A percentile compares a stretch with the other conserved stretches of the same genome.
These are phyloP conservation scores for Itoplectis maculator DNA, from an alignment of 2,888 invertebrate genomes.

Conservation along the genomic window DNA sequence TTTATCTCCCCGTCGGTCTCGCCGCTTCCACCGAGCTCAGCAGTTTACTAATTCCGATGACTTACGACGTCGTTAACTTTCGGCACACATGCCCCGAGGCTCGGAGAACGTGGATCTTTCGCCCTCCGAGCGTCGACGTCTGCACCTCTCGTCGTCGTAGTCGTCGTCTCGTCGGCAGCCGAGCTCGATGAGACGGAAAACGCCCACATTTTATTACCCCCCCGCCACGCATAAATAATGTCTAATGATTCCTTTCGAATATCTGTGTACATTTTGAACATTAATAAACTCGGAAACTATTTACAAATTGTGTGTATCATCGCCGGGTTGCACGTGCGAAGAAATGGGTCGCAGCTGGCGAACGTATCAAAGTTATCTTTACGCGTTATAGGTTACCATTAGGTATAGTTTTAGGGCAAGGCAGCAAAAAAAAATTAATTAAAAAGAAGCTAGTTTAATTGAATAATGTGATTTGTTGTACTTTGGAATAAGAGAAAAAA, in stretches of 20 bases:
- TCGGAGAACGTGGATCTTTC: too few relatives aligned
- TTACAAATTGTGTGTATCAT: slow-evolving; percentile 31
- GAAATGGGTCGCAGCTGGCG: slow-evolving; percentile 23
- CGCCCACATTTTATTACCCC: slow-evolving; percentile 18
- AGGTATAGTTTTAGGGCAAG: not conserved
- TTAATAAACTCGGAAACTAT: slow-evolving; percentile 36
- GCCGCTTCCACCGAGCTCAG: not conserved
- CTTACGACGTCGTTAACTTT: slow-evolving; percentile 39
- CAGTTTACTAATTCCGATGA: slow-evolving; percentile 34
- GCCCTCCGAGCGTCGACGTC: not conserved
- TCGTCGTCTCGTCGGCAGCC: not conserved
- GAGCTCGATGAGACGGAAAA: slow-evolving; percentile 1
- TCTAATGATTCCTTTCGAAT: slow-evolving; percentile 25
- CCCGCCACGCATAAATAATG: slow-evolving; percentile 12
- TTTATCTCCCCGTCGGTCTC: slow-evolving; percentile 6
- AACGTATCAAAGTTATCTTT: too few relatives aligned
- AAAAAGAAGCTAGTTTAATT: not conserved
- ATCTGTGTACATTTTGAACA: slow-evolving; percentile 12
- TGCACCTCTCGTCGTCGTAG: not conserved
- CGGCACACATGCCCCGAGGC: slow-evolving; percentile 16
- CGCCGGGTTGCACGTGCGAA: slow-evolving; percentile 1
- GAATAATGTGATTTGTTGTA: too few relatives aligned
- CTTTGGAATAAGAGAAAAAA: too few relatives aligned
- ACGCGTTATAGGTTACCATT: not conserved
- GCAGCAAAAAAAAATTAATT: not conserved